These are phyloP conservation scores for Xiphophorus maculatus DNA, from an alignment of 2,113 vertebrate genomes.

Conservation along the genomic window DNA sequence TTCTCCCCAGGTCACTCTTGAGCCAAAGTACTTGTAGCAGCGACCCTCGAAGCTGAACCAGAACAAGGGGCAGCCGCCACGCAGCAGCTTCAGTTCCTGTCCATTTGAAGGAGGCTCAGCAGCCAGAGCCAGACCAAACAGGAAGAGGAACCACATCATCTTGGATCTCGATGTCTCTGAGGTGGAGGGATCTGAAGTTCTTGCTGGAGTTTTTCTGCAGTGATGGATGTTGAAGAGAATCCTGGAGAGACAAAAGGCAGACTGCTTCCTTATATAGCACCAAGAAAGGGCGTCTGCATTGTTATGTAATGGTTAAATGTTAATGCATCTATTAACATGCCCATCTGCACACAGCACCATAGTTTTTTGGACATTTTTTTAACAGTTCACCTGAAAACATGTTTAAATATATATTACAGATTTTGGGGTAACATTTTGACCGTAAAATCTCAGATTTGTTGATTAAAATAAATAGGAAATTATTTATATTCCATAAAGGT, in stretches of 20 bases:
- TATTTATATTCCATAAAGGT: too few relatives aligned
- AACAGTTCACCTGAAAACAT: too few relatives aligned
- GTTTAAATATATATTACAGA: too few relatives aligned
- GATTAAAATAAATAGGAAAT: too few relatives aligned
- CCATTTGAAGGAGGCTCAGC: slow-evolving; percentile 7
- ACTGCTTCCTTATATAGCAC: not conserved
- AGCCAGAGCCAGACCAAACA: slow-evolving; percentile 25
- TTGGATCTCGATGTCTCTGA: not conserved
- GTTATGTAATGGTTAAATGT: too few relatives aligned
- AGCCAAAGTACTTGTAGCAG: slow-evolving; percentile 30
- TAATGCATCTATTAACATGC: too few relatives aligned
- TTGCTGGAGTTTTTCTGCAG: not conserved
- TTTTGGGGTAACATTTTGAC: too few relatives aligned
- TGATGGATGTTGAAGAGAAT: not conserved
- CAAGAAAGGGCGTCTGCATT: slow-evolving; percentile 7
- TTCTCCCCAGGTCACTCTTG: slow-evolving; percentile 22
- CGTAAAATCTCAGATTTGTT: too few relatives aligned
- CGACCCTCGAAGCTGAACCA: slow-evolving; percentile 25
- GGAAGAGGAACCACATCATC: slow-evolving; percentile 3
- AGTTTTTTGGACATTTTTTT: too few relatives aligned
- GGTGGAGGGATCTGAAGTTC: not conserved
- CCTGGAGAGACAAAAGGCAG: not conserved
- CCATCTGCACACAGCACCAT: too few relatives aligned
- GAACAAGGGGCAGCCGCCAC: slow-evolving; percentile 31
- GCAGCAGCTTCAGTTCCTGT: not conserved